Percentiles rank a stretch among this genome's conserved stretches.
These are phyloP conservation scores for Acanthosepion lycidas DNA, from an alignment of 2,888 invertebrate species.

Conservation along the genomic window DNA sequence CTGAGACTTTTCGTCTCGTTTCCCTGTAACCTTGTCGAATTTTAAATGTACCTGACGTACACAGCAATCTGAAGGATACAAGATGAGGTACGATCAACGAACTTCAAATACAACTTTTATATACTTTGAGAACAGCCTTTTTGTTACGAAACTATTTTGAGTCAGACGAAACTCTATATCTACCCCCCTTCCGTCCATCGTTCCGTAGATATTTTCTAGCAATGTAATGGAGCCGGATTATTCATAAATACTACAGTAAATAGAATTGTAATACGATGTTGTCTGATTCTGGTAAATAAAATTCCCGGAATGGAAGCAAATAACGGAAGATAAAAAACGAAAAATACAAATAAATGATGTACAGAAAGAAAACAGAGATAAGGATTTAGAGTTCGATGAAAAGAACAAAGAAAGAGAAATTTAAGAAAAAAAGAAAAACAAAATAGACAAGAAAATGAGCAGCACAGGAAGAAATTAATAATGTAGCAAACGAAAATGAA, in stretches of 20 bases:
- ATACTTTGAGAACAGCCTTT: not conserved
- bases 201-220: not conserved
- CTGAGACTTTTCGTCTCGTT: not conserved
- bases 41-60: not conserved
- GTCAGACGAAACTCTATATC: not conserved
- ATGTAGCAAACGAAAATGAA: not conserved
- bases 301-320: not conserved
- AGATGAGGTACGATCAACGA: not conserved
- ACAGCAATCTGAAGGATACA: not conserved
- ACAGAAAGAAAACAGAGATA: not conserved
- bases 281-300: not conserved
- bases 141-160: not conserved
- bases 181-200: not conserved
- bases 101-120: not conserved
- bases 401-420: not conserved
- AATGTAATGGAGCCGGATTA: not conserved
- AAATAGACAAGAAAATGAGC: not conserved
- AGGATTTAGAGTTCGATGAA: not conserved
- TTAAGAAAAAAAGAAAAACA: not conserved
- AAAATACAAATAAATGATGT: not conserved
- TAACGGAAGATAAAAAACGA: not conserved
- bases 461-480: not conserved
- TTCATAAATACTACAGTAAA: not conserved
- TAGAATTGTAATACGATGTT: conserved; percentile 21
- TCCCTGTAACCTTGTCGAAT: not conserved